Evolutionary conservation across 2,113 vertebrate species (phyloP), one percentile per base, ranked within the genome.

Genomic region (Lasiurus borealis): DNA sequence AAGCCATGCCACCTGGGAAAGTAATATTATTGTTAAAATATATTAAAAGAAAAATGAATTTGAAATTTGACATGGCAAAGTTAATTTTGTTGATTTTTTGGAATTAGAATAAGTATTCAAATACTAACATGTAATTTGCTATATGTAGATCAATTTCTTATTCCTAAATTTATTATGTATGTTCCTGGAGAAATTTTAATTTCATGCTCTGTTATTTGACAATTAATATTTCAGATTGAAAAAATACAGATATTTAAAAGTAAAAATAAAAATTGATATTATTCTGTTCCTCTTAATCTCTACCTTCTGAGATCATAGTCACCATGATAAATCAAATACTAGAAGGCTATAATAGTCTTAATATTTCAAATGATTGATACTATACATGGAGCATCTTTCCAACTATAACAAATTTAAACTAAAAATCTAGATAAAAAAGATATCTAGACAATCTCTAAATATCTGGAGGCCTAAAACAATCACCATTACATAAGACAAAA

Each of bases 1-100:
- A 19, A 57, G 54, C 54, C 8, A 21, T 57, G 54, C 19, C 54
- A 82, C 23, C 88, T 62, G 36, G 46, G 27, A 92, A 94, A 92
- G 31, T 69, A 85, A 87, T 80, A 64, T 72, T 88, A 66, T 83
- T 52, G 81, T 48, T 64, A 64, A 95, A 87, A 91, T 31, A 72
- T 34, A 29, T 9, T 69, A 80, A 44, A 87, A 90, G 40, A 9
- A 85, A 88, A 85, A 71, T 78, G 95, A 72, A 75, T 93, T 90
- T 81, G 16, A 94, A 31, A 84, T 94, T 84, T 85, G 19, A 87
- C 25, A 76, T 81, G 85, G 21, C 36, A 68, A 95, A 95, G 18
- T 68, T 77, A 34, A 48, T 93, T 96, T 95, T 95, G 40, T 68
- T 92, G 85, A 92, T 94, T 95, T 93, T 76, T 88, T 97, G 13